These are phyloP conservation scores for Cynocephalus volans DNA, from an alignment of 2,113 vertebrate genomes.

Conservation along the genomic window DNA sequence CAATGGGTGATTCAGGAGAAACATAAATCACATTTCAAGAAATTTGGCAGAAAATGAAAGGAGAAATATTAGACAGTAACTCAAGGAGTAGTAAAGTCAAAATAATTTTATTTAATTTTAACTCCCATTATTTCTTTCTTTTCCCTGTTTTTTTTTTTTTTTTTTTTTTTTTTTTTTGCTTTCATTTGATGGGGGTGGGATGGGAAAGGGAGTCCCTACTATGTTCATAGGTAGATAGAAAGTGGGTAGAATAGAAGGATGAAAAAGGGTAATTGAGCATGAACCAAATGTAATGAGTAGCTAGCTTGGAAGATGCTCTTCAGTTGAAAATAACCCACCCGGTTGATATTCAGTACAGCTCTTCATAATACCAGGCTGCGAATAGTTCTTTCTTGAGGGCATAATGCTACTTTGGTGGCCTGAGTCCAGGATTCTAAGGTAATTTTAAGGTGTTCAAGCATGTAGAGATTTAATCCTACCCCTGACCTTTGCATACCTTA, in stretches of 20 bases:
- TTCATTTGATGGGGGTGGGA: not conserved
- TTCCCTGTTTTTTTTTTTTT: not conserved
- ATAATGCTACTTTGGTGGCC: slow-evolving; percentile 75
- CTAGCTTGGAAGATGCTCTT: not conserved
- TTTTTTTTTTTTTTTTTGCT: not conserved
- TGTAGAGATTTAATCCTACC: slow-evolving; percentile 70
- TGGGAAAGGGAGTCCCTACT: not conserved
- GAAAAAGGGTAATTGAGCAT: not conserved
- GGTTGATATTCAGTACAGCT: not conserved
- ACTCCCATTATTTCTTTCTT: not conserved
- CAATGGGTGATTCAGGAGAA: not conserved
- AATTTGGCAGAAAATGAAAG: not conserved
- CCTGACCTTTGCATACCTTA: slow-evolving; percentile 74
- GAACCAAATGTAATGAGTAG: not conserved
- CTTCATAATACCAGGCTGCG: not conserved
- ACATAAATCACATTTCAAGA: not conserved
- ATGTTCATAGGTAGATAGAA: not conserved
- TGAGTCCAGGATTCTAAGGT: slow-evolving; percentile 36
- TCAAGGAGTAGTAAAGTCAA: not conserved
- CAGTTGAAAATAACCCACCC: not conserved
- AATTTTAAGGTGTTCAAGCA: slow-evolving; percentile 71
- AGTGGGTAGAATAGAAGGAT: not conserved
- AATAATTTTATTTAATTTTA: not conserved
- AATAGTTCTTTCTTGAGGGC: slow-evolving; percentile 52
- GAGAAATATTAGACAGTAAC: not conserved